phyloP scores from a whole-genome alignment of 2,797 vertebrate species.

The Brachymystax lenok region DNA sequence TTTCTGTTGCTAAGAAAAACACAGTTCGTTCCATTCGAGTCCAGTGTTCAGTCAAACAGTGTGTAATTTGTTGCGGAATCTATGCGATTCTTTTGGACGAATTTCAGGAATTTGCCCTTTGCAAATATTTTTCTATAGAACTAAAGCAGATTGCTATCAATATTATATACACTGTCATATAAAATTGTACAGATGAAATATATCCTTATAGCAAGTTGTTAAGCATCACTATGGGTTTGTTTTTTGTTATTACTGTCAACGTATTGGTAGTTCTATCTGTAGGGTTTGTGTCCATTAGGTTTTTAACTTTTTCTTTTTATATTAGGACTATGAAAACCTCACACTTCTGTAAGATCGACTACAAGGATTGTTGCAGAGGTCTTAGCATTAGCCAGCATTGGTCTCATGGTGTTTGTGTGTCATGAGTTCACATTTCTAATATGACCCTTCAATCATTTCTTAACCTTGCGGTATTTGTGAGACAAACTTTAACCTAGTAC shows the following conservation, averaged over 20 bases:
- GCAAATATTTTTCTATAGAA: conserved; percentile 67
- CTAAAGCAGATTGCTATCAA: conserved; percentile 54
- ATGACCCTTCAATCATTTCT: conserved; percentile 13
- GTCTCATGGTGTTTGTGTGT: conserved; percentile 5
- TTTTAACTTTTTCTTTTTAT: conserved; percentile 29
- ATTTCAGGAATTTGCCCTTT: conserved; percentile 56
- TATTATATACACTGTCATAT: conserved; percentile 55
- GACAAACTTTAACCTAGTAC: conserved; percentile 2
- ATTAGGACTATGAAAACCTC: conserved; percentile 40
- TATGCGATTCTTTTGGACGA: conserved; percentile 41
- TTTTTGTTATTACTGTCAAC: conserved; percentile 37
- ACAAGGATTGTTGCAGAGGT: conserved; percentile 2
- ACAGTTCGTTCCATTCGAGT: conserved; percentile 19
- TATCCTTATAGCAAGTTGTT: conserved; percentile 45
- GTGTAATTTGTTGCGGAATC: conserved; percentile 44
- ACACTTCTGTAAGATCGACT: neutral
- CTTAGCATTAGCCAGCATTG: conserved; percentile 5
- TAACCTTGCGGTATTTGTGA: neutral
- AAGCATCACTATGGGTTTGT: conserved; percentile 36
- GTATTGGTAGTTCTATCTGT: conserved; percentile 33
- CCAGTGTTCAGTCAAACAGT: conserved; percentile 29
- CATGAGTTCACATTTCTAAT: conserved; percentile 15
- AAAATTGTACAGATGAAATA: conserved; percentile 55
- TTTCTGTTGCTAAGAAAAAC: conserved; percentile 21
- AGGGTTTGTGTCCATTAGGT: conserved; percentile 12